Evolutionary conservation across 2,113 vertebrate species (phyloP).

Genomic region (Nothobranchius kuhntae): DNA sequence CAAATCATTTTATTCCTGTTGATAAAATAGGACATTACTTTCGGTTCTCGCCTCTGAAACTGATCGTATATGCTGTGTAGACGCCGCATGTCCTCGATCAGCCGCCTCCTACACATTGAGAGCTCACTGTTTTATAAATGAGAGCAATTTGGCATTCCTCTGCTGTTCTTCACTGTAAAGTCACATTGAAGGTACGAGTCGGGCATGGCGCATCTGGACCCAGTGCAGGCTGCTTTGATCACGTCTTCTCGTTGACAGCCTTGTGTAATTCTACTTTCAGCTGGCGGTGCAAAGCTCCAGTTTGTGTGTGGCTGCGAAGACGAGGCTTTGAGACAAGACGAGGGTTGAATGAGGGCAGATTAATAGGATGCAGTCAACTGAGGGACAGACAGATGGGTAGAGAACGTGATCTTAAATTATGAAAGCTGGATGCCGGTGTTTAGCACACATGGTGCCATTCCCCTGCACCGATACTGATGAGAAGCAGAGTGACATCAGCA

Average conservation of each 20-base stretch:
- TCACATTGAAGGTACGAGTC: constrained; percentile 46
- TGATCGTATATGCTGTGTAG: neutral
- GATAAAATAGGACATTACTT: neutral
- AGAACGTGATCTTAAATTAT: constrained; percentile 59
- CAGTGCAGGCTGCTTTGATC: constrained; percentile 68
- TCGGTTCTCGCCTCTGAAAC: neutral
- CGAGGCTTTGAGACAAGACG: constrained; percentile 55
- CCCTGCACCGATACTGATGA: constrained; percentile 25
- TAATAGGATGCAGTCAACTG: constrained; percentile 43
- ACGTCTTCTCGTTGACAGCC: constrained; percentile 57
- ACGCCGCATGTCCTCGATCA: constrained; percentile 13
- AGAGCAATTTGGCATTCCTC: constrained; percentile 58
- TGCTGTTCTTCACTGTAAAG: constrained; percentile 45
- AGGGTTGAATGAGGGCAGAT: constrained; percentile 56
- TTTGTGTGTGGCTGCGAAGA: constrained; percentile 56
- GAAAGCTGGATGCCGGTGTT: constrained; percentile 44
- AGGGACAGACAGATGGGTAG: constrained; percentile 50
- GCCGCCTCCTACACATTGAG: constrained; percentile 25
- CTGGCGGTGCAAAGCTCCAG: constrained; percentile 61
- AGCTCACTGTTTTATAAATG: constrained; percentile 66
- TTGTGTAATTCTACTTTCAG: constrained; percentile 65
- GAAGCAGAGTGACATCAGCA: constrained; percentile 1
- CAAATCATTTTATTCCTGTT: neutral
- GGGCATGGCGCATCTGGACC: constrained; percentile 54
- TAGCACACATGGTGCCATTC: constrained; percentile 23